These are phyloP conservation scores for Bibio marci DNA, from an alignment of 2,888 invertebrate species.

Conservation along the genomic window DNA sequence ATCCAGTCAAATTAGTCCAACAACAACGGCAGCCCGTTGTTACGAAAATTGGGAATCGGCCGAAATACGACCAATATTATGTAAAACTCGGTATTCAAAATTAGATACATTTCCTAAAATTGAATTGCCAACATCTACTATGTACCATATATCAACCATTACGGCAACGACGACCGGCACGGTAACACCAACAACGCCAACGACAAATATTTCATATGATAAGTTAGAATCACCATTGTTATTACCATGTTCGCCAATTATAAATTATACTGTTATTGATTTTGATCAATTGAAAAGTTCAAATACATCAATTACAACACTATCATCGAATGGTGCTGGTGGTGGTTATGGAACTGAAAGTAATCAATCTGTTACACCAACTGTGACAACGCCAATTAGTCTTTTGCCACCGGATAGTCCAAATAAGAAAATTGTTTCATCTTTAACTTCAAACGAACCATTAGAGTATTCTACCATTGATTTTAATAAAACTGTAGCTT, in stretches of 20 bases:
- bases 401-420: conserved; percentile 35
- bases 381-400: not conserved
- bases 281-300: conserved; percentile 17
- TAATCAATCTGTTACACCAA: not conserved
- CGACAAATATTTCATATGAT: conserved; percentile 8
- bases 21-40: too few species aligned
- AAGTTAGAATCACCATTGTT: conserved; percentile 10
- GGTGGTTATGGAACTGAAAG: too few species aligned
- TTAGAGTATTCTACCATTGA: conserved; percentile 82
- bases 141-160: conserved; percentile 6
- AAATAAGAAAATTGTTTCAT: conserved; percentile 15
- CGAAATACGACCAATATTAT: conserved; percentile 9
- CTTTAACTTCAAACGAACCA: conserved; percentile 14
- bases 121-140: conserved; percentile 8
- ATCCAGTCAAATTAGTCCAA: not conserved
- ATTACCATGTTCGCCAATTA: conserved; percentile 10
- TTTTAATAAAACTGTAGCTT: conserved; percentile 81
- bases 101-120: conserved; percentile 13
- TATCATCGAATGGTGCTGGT: not conserved
- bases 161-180: not conserved
- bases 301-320: not conserved
- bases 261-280: conserved; percentile 28
- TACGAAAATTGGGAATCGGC: conserved; percentile 14
- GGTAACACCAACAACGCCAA: conserved; percentile 7
- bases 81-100: conserved; percentile 11